Evolutionary conservation across 2,888 invertebrate genomes (phyloP).

Genomic region (Trypoxylon attenuatum): DNA sequence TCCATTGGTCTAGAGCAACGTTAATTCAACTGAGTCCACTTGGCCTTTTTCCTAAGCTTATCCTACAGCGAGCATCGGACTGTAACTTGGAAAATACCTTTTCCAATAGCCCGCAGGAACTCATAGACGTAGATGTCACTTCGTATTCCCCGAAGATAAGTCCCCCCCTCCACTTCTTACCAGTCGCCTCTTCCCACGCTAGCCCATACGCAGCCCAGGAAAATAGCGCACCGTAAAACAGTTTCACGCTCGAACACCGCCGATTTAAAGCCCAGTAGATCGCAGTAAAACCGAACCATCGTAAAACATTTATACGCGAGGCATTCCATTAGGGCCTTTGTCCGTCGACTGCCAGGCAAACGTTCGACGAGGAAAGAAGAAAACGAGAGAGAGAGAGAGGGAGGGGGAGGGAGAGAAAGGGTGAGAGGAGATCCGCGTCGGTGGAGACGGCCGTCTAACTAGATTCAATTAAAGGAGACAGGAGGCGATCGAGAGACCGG

Average conservation of each 20-base stretch:
- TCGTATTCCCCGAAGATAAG: too few relatives aligned
- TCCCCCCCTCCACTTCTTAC: too few relatives aligned
- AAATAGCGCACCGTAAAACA: not conserved
- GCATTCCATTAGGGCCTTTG: slow-evolving; percentile 1
- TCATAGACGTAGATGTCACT: too few relatives aligned
- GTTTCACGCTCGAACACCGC: not conserved
- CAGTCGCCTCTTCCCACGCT: too few relatives aligned
- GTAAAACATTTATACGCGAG: slow-evolving; percentile 5
- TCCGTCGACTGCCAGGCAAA: too few relatives aligned
- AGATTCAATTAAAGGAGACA: slow-evolving; percentile 39
- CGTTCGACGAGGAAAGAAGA: not conserved
- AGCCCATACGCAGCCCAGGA: too few relatives aligned
- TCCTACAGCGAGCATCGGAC: too few relatives aligned
- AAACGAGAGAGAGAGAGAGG: not conserved
- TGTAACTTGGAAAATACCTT: too few relatives aligned
- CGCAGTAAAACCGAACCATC: not conserved
- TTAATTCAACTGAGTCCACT: too few relatives aligned
- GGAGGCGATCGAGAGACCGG: slow-evolving; percentile 18
- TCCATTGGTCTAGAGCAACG: too few relatives aligned
- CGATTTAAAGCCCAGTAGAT: not conserved
- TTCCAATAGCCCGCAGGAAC: too few relatives aligned
- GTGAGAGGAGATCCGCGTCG: slow-evolving; percentile 6
- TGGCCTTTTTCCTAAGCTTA: too few relatives aligned
- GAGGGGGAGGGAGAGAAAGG: not conserved
- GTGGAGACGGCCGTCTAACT: slow-evolving; percentile 9